A percentile compares a stretch with the other conserved stretches of the same genome.
These are phyloP conservation scores for Micrasema longulum DNA, from an alignment of 1,140 invertebrate species.

Conservation along the genomic window DNA sequence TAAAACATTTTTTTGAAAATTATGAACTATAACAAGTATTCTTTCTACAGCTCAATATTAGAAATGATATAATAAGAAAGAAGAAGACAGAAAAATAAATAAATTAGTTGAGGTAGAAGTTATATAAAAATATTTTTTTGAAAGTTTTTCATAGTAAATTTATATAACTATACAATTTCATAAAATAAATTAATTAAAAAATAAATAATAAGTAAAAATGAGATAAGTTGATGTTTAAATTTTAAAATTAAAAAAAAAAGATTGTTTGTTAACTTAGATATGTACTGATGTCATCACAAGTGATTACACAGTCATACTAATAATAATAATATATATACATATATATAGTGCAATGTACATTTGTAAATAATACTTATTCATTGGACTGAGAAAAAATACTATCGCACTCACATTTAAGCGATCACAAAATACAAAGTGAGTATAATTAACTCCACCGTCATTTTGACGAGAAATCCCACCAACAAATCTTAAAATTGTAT, in stretches of 20 bases:
- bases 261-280: neutral
- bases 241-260: neutral
- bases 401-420: neutral
- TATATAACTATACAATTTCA: too few relatives aligned
- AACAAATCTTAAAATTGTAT: neutral
- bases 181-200: too few relatives aligned
- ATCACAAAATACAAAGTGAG: slow-evolving; percentile 20
- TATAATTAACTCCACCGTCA: slow-evolving; percentile 1
- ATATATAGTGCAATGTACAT: neutral
- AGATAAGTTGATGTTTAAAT: too few relatives aligned
- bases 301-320: neutral
- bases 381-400: neutral
- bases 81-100: neutral
- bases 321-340: neutral
- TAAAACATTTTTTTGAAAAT: slow-evolving; percentile 23
- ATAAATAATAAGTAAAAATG: neutral
- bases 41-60: neutral
- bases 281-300: too few relatives aligned
- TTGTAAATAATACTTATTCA: too few relatives aligned
- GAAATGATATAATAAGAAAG: neutral
- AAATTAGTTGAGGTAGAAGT: neutral
- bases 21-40: slow-evolving; percentile 12
- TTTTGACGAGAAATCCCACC: neutral
- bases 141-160: too few relatives aligned
- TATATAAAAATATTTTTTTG: neutral